Percentiles rank a stretch among this genome's conserved stretches.
Evolutionary conservation across 2,888 invertebrate species (phyloP).

Genomic region (Merodon equestris): DNA sequence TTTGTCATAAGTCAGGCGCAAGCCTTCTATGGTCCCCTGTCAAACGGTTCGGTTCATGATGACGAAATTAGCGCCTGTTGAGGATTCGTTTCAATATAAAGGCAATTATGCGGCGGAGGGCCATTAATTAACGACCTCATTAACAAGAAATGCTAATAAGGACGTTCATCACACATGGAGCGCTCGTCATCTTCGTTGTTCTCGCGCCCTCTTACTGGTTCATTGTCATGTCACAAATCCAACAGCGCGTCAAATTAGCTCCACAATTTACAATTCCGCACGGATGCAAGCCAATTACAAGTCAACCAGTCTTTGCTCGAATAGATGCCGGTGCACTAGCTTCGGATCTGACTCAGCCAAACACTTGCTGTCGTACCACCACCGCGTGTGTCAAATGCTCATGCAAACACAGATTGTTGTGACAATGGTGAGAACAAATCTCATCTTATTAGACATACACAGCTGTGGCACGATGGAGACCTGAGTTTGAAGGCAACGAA

Average conservation of each 20-base stretch:
- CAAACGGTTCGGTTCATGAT: too few species aligned
- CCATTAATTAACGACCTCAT: slow-evolving; percentile 36
- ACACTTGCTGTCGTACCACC: not conserved
- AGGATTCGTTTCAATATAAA: not conserved
- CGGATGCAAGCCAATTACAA: slow-evolving; percentile 62
- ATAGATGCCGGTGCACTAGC: too few species aligned
- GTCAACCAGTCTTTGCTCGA: slow-evolving; percentile 42
- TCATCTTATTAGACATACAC: slow-evolving; percentile 57
- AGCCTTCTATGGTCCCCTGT: too few species aligned
- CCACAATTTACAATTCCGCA: slow-evolving; percentile 58
- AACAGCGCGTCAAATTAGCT: slow-evolving; percentile 60
- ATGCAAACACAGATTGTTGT: slow-evolving; percentile 43
- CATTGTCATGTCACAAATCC: slow-evolving; percentile 65
- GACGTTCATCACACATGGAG: slow-evolving; percentile 42
- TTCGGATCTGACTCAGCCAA: too few species aligned
- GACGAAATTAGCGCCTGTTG: too few species aligned
- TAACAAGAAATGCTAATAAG: slow-evolving; percentile 46
- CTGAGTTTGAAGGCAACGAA: slow-evolving; percentile 12
- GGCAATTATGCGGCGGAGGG: slow-evolving; percentile 25
- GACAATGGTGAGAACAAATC: slow-evolving; percentile 66
- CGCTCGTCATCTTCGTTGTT: slow-evolving; percentile 41
- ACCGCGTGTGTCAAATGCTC: slow-evolving; percentile 48
- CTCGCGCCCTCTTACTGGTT: slow-evolving; percentile 49
- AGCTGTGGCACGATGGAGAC: not conserved
- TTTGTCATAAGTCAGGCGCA: too few species aligned